Percentiles rank a stretch among this genome's conserved stretches.
phyloP scores from a whole-genome alignment of 2,888 invertebrate species.

The Mesoligia furuncula region DNA sequence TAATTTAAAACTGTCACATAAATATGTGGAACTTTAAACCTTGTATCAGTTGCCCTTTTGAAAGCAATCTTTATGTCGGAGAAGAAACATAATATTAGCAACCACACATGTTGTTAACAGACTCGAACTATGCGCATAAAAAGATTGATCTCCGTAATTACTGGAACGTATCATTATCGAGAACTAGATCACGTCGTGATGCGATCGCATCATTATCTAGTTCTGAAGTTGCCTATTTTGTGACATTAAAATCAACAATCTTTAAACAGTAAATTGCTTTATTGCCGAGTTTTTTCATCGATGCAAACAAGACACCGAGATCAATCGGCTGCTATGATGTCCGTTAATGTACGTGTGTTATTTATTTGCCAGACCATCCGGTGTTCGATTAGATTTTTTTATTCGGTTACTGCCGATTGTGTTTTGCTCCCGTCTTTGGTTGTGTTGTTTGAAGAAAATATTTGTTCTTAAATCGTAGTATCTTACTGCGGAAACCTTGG shows the following conservation, averaged over 20 bases:
- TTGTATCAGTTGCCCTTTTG: slow-evolving; percentile 42
- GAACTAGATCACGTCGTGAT: slow-evolving; percentile 60
- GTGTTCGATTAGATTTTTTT: slow-evolving; percentile 68
- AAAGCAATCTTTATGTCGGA: slow-evolving; percentile 28
- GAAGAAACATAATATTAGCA: slow-evolving; percentile 42
- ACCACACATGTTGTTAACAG: slow-evolving; percentile 61
- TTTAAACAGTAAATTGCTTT: slow-evolving; percentile 65
- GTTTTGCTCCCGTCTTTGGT: slow-evolving; percentile 52
- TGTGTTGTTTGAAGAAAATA: slow-evolving; percentile 11
- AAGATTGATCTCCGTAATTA: slow-evolving; percentile 64
- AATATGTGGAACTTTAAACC: slow-evolving; percentile 32
- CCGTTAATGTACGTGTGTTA: slow-evolving; percentile 64
- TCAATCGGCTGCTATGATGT: slow-evolving; percentile 60
- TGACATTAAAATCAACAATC: slow-evolving; percentile 68
- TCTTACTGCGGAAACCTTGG: neutral
- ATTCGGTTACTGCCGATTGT: slow-evolving; percentile 63
- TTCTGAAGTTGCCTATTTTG: slow-evolving; percentile 60
- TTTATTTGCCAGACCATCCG: slow-evolving; percentile 68
- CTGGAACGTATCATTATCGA: slow-evolving; percentile 65
- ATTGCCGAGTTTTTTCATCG: slow-evolving; percentile 60
- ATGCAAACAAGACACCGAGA: slow-evolving; percentile 60
- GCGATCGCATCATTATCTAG: slow-evolving; percentile 63
- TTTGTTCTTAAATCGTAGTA: slow-evolving; percentile 3
- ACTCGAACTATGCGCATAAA: slow-evolving; percentile 53
- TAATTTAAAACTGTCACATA: slow-evolving; percentile 29